Conservation (phyloP, 2,113 vertebrate genomes). For the Pelecanus crispus region DNA sequence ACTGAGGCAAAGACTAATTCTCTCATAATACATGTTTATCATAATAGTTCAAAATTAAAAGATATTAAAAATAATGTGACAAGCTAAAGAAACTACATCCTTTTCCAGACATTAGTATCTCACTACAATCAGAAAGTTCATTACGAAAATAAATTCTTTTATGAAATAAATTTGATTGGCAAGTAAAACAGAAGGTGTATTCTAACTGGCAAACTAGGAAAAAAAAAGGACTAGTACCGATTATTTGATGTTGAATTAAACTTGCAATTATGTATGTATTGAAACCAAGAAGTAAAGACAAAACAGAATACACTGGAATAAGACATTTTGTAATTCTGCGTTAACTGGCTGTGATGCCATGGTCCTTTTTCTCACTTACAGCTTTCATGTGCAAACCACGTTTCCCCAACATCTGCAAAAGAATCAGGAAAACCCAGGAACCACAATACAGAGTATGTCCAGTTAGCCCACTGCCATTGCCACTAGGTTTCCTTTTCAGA, state of each 20-base stretch:
- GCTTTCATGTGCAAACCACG: not conserved
- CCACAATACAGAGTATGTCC: not conserved
- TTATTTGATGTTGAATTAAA: not conserved
- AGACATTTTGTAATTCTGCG: not conserved
- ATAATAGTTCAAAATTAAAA: not conserved
- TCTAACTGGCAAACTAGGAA: not conserved
- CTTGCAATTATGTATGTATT: not conserved
- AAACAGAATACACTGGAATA: not conserved
- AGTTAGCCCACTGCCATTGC: not conserved
- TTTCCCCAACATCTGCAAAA: not conserved
- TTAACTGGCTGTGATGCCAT: not conserved
- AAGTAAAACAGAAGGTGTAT: not conserved
- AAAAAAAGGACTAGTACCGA: not conserved
- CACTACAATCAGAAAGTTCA: not conserved
- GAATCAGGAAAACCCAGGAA: not conserved
- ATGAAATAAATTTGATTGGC: not conserved
- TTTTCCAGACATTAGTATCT: not conserved
- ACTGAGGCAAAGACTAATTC: not conserved
- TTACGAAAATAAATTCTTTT: not conserved
- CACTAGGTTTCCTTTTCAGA: not conserved
- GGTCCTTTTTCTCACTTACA: not conserved
- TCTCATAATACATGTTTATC: not conserved
- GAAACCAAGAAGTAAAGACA: not conserved
- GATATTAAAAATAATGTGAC: not conserved
- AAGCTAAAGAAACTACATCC: not conserved